Base-by-base conservation (phyloP, 2,797 vertebrate genomes). In the Tokudaia tokunoshimensis region DNA sequence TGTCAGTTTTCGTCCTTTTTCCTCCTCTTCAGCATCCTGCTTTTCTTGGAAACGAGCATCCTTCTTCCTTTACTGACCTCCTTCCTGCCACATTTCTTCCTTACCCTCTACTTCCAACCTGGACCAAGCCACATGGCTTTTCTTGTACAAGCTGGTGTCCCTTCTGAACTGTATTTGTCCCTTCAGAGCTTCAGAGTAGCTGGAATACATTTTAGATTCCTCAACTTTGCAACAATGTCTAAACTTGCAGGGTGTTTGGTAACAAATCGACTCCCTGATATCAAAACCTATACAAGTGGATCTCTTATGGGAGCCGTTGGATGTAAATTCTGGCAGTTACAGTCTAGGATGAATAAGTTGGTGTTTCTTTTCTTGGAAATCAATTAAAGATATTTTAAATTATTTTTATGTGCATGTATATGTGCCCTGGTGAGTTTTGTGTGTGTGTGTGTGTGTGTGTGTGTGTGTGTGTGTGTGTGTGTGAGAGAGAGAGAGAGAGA, bases 361-460 rank as follows among this genome's bases (percentile, higher is more conserved):
- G 2, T 83, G 7, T 92, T 94, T 92, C n/a, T 92, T 84, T 89
- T 37, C 57, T 22, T 67, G 80, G 84, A 93, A 84, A 12, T 70
- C 57, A n/a, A 65, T 80, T 41, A 57, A 55, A 87, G 70, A 55
- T 26, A 72, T 55, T 87, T 50, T 41, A 12, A 75, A 24, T 85
- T 52, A 70, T 37, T 24, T 86, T 4, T 86, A n/a, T 52, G 29
- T 50, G 12, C 61, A 15, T 59, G 22, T 41, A 24, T 72, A 10
- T 74, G 50, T 74, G 67, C 34, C 14, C 37, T 8, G 3, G 7
- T 87, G 22, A 72, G 47, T 37, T 37, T 55, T 87, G n/a, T 55
- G 41, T 41, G 3, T 41, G 41, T 41, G 41, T 41, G 41, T 41
- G 41, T 41, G 41, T 41, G 41, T 41, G 41, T 41, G 41, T 41